Evolutionary conservation across 30 jellyfish, hydroid and myxozoan genomes (phyloP).

Genomic region (Haliclystus octoradiatus): DNA sequence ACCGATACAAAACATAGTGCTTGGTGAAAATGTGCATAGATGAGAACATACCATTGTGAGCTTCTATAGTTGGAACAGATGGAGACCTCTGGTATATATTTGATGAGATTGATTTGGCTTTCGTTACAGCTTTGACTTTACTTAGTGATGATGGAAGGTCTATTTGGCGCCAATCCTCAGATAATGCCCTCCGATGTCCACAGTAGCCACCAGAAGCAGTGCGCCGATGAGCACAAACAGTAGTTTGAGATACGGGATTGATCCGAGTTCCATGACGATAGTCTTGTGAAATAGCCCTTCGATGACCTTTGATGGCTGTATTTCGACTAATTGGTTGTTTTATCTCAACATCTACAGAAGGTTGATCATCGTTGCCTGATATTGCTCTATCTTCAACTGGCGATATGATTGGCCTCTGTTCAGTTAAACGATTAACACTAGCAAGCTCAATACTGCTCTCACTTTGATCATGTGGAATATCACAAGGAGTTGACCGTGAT

Average conservation of each 20-base stretch:
- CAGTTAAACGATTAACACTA: not conserved
- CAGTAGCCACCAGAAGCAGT: conserved; percentile 82
- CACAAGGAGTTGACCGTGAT: too few species aligned
- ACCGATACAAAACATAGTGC: too few species aligned
- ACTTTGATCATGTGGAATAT: too few species aligned
- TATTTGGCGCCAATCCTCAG: conserved; percentile 37
- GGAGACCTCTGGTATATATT: too few species aligned
- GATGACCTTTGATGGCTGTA: not conserved
- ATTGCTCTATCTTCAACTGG: not conserved
- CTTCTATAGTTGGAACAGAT: too few species aligned
- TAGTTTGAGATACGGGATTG: not conserved
- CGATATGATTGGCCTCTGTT: not conserved
- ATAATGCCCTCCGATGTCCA: conserved; percentile 86
- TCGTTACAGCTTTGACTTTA: not conserved
- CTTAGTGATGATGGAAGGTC: not conserved
- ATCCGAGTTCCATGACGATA: not conserved
- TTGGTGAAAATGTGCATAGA: too few species aligned
- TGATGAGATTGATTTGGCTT: not conserved
- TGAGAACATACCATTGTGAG: too few species aligned
- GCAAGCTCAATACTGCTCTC: not conserved
- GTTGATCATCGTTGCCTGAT: not conserved
- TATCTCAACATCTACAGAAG: not conserved
- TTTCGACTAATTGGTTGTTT: not conserved
- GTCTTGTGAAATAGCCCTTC: not conserved
- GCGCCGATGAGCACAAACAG: conserved; percentile 77